phyloP scores from a whole-genome alignment of 2,888 invertebrate species.

The Rhagonycha lutea region DNA sequence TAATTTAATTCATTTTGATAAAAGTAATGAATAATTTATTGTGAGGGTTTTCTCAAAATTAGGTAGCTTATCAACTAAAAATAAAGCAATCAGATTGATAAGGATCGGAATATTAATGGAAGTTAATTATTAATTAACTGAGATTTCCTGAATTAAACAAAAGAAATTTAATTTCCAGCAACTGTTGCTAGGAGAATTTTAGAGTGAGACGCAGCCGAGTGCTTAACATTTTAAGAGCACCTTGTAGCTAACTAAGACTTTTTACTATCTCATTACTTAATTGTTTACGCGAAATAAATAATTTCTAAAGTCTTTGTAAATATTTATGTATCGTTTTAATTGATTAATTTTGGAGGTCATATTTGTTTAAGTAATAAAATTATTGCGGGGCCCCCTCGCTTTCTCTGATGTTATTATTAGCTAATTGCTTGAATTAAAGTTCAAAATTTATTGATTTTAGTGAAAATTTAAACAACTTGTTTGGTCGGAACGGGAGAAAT shows the following conservation, averaged over 20 bases:
- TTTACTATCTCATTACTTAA: neutral
- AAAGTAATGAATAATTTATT: neutral
- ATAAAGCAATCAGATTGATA: neutral
- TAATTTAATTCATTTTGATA: neutral
- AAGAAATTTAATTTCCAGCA: neutral
- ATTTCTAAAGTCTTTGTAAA: neutral
- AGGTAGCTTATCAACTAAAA: neutral
- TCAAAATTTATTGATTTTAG: neutral
- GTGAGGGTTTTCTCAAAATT: neutral
- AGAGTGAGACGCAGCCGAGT: too few species aligned
- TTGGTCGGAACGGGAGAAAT: too few species aligned
- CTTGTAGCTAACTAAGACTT: neutral
- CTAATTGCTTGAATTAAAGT: neutral
- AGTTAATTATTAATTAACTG: neutral
- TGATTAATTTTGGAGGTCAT: slow-evolving; percentile 1
- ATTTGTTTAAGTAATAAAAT: neutral
- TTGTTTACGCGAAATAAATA: neutral
- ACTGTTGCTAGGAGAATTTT: neutral
- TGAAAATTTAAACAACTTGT: neutral
- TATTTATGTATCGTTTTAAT: neutral
- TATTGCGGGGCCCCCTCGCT: neutral
- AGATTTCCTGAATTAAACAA: too few species aligned
- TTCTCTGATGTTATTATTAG: neutral
- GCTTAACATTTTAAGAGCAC: neutral
- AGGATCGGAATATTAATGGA: neutral